These are phyloP conservation scores for Megalops cyprinoides DNA, from an alignment of 2,797 vertebrate genomes.

Conservation along the genomic window DNA sequence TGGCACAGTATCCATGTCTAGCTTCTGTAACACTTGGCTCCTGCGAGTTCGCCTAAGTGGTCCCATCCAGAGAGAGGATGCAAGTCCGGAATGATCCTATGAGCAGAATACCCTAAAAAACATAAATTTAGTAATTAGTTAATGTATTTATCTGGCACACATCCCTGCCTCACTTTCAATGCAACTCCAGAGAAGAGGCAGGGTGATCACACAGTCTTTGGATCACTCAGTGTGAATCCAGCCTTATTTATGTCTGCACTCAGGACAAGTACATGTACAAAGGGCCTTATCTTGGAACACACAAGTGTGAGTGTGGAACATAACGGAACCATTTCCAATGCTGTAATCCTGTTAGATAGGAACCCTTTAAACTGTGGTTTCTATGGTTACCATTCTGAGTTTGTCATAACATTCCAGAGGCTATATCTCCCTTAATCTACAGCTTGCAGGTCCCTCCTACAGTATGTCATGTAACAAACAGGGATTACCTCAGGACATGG, in stretches of 20 bases:
- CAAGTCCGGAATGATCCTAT: constrained; percentile 55
- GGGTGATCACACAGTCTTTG: neutral
- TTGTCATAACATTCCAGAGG: constrained; percentile 53
- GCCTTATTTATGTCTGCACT: constrained; percentile 26
- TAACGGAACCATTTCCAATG: constrained; percentile 57
- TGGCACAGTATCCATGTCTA: constrained; percentile 77
- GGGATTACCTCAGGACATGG: constrained; percentile 26
- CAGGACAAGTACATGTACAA: constrained; percentile 57
- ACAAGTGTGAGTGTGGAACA: constrained; percentile 57
- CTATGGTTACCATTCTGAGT: constrained; percentile 71
- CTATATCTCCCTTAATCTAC: constrained; percentile 51
- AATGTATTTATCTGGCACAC: neutral
- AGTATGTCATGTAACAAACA: constrained; percentile 23
- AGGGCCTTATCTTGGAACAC: constrained; percentile 63
- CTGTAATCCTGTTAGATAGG: constrained; percentile 71
- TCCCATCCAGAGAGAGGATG: neutral
- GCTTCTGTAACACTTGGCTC: constrained; percentile 28
- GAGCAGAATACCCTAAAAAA: constrained; percentile 79
- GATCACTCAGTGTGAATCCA: neutral
- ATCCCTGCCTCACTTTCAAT: neutral
- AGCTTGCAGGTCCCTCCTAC: constrained; percentile 53
- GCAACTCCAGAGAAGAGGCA: neutral
- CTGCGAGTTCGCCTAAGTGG: constrained; percentile 1
- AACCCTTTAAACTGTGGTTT: constrained; percentile 59
- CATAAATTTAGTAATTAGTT: neutral